A percentile compares a stretch with the other conserved stretches of the same genome.
Conservation (phyloP, 2,797 vertebrate species). For the Enteromius afrohamiltoni region DNA sequence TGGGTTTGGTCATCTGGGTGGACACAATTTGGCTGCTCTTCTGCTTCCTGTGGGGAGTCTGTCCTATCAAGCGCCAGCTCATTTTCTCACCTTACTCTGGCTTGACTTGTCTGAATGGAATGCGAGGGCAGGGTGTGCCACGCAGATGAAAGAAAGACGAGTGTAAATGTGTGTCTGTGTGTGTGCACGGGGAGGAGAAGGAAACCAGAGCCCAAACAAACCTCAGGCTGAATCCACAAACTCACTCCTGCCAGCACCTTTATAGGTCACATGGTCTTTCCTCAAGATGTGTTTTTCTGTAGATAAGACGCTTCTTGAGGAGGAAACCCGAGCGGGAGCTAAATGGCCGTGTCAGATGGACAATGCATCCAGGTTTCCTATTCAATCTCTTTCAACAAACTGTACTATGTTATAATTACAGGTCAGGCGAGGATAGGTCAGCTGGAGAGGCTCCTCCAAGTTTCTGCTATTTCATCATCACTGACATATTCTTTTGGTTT, state of each 20-base stretch:
- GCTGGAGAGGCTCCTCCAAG: slow-evolving; percentile 25
- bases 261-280: slow-evolving; percentile 46
- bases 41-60: slow-evolving; percentile 44
- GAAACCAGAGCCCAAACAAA: slow-evolving; percentile 52
- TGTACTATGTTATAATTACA: slow-evolving; percentile 28
- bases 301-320: slow-evolving; percentile 45
- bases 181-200: slow-evolving; percentile 29
- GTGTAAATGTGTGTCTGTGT: slow-evolving; percentile 7
- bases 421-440: slow-evolving; percentile 1
- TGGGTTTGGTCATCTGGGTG: slow-evolving; percentile 47
- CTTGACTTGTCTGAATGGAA: slow-evolving; percentile 54
- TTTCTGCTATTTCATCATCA: not conserved
- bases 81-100: slow-evolving; percentile 55
- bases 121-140: slow-evolving; percentile 47
- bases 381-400: slow-evolving; percentile 23
- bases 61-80: slow-evolving; percentile 40
- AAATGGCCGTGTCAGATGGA: slow-evolving; percentile 36
- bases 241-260: slow-evolving; percentile 36
- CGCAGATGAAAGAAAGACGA: slow-evolving; percentile 46
- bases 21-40: slow-evolving; percentile 40
- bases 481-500: not conserved
- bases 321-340: slow-evolving; percentile 35
- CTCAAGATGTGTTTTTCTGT: slow-evolving; percentile 48
- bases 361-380: slow-evolving; percentile 18
- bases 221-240: slow-evolving; percentile 49